These are phyloP conservation scores for Heteronetta atricapilla DNA, from an alignment of 2,113 vertebrate species.

Conservation along the genomic window DNA sequence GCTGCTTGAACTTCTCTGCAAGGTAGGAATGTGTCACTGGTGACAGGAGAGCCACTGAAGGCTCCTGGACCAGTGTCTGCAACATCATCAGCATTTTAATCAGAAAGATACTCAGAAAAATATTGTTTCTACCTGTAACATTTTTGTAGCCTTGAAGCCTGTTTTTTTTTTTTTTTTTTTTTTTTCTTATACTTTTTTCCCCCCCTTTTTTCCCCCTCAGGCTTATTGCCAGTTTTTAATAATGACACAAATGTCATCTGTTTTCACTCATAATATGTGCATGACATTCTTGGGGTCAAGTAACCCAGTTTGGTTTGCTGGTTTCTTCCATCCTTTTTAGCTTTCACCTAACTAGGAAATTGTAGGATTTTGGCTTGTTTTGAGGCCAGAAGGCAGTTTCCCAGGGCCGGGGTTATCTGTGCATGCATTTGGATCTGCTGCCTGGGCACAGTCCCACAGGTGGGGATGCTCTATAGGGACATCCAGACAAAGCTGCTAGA, in stretches of 20 bases:
- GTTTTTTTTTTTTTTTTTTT: background rate
- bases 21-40: background rate
- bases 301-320: background rate
- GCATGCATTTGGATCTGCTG: background rate
- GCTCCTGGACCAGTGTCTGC: accelerated
- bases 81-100: background rate
- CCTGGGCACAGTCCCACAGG: background rate
- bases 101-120: background rate
- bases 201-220: background rate
- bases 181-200: background rate
- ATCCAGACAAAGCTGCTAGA: background rate
- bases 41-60: background rate
- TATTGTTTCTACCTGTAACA: background rate
- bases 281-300: background rate
- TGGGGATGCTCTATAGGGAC: accelerated
- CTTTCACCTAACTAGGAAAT: background rate
- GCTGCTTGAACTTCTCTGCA: background rate
- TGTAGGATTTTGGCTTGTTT: background rate
- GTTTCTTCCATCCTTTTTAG: background rate
- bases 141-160: background rate
- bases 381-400: background rate
- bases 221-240: background rate
- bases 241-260: background rate
- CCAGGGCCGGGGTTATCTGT: background rate
- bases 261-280: background rate